Percentiles rank a stretch among this genome's conserved stretches.
These are phyloP conservation scores for Heteromormyrus szaboi DNA, from an alignment of 2,797 vertebrate species.

Conservation along the genomic window DNA sequence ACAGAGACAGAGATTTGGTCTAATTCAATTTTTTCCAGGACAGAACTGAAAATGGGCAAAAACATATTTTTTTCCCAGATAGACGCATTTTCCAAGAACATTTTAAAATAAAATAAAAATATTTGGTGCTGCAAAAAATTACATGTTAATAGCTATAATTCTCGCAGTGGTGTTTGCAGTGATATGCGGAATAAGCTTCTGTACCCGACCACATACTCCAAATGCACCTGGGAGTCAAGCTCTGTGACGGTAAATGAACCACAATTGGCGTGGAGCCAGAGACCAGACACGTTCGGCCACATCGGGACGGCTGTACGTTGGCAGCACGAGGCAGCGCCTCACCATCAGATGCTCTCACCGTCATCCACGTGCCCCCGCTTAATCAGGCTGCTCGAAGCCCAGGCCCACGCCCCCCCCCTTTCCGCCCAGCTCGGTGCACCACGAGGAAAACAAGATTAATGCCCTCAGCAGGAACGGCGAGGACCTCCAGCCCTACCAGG, in stretches of 20 bases:
- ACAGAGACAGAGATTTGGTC: not conserved
- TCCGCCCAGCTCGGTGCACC: not conserved
- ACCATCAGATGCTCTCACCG: not conserved
- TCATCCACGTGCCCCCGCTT: not conserved
- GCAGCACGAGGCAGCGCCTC: not conserved
- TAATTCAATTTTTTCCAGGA: not conserved
- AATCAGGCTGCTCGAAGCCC: not conserved
- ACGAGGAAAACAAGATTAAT: constrained; percentile 35
- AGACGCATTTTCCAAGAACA: not conserved
- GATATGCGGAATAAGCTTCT: not conserved
- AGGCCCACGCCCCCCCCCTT: not conserved
- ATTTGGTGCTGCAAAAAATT: not conserved
- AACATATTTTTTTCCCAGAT: not conserved
- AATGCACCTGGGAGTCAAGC: not conserved
- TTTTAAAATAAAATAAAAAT: not conserved
- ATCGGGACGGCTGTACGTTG: not conserved
- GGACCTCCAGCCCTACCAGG: constrained; percentile 62
- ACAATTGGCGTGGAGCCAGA: not conserved
- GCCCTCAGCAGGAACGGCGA: constrained; percentile 53
- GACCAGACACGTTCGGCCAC: not conserved
- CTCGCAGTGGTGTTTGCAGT: not conserved
- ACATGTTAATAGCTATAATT: not conserved
- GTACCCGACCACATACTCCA: not conserved
- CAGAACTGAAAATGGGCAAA: not conserved
- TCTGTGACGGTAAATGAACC: not conserved